Conservation (phyloP, 37 sponge, comb jelly and placozoan genomes). For the Corticium candelabrum region DNA sequence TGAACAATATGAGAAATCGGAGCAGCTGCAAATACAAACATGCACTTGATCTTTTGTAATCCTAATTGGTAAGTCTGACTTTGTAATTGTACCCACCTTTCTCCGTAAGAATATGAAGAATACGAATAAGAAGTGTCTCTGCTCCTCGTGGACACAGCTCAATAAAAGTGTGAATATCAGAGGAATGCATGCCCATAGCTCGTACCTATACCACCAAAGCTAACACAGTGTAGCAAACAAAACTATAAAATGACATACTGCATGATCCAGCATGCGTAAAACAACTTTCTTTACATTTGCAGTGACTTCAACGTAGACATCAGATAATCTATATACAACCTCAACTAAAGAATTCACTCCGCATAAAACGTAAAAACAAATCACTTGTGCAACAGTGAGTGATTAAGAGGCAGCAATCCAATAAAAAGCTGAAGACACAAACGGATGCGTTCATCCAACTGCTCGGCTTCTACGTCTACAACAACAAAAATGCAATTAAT, state of each 20-base stretch:
- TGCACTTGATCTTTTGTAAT: too few species aligned
- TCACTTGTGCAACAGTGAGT: constrained; percentile 76
- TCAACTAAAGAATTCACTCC: too few species aligned
- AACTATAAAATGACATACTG: constrained; percentile 56
- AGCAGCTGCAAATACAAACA: constrained; percentile 25
- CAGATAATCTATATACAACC: constrained; percentile 46
- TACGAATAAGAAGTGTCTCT: constrained; percentile 86
- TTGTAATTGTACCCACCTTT: constrained; percentile 44
- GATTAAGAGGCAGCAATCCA: constrained; percentile 83
- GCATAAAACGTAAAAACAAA: too few species aligned
- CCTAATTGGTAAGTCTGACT: too few species aligned
- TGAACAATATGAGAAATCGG: constrained; percentile 70
- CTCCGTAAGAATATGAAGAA: constrained; percentile 84
- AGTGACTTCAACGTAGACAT: constrained; percentile 63
- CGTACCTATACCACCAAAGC: constrained; percentile 32
- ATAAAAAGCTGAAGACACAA: constrained; percentile 72
- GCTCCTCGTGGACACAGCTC: constrained; percentile 84
- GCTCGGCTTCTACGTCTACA: too few species aligned
- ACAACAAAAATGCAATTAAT: too few species aligned
- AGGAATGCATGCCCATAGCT: constrained; percentile 68
- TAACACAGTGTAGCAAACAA: background rate
- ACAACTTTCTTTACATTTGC: constrained; percentile 79
- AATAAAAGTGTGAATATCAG: constrained; percentile 69
- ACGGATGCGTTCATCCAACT: constrained; percentile 72
- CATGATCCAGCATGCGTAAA: constrained; percentile 72